phyloP scores from a whole-genome alignment of 1,140 invertebrate species.

The Ostrea denselamellosa region DNA sequence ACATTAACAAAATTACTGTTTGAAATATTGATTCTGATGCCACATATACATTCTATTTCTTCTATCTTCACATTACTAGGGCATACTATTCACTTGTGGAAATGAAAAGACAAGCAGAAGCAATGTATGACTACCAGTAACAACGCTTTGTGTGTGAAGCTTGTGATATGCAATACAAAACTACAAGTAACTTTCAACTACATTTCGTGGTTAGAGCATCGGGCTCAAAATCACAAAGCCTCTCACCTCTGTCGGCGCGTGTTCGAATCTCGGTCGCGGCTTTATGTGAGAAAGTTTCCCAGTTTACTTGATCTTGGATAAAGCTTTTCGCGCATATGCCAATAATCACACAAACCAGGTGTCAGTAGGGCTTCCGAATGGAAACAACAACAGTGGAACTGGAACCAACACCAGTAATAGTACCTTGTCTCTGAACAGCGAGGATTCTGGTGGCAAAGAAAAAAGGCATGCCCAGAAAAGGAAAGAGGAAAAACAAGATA shows the following conservation, averaged over 20 bases:
- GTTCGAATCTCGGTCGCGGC: no score
- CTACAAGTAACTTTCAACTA: not conserved
- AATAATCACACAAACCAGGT: slow-evolving; percentile 45
- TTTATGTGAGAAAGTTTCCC: no score
- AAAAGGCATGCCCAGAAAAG: no score
- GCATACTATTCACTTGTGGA: slow-evolving; percentile 29
- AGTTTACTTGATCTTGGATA: slow-evolving; percentile 55
- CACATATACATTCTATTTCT: not conserved
- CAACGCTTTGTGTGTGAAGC: slow-evolving; percentile 38
- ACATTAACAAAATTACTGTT: slow-evolving; percentile 1
- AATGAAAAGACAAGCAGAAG: not conserved
- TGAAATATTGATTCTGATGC: not conserved
- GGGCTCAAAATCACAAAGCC: no score
- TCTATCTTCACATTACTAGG: not conserved
- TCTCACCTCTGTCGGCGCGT: no score
- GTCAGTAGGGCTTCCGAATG: slow-evolving; percentile 23
- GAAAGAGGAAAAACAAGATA: no score
- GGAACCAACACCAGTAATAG: slow-evolving; percentile 47
- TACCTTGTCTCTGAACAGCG: slow-evolving; percentile 54
- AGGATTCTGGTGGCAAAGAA: slow-evolving; percentile 57
- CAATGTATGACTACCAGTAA: slow-evolving; percentile 24
- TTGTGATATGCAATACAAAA: slow-evolving; percentile 46
- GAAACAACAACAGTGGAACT: slow-evolving; percentile 28
- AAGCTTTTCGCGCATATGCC: slow-evolving; percentile 50
- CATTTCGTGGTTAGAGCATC: no score